Evolutionary conservation across 2,797 vertebrate species (phyloP).

Genomic region (Cirrhinus mrigala): DNA sequence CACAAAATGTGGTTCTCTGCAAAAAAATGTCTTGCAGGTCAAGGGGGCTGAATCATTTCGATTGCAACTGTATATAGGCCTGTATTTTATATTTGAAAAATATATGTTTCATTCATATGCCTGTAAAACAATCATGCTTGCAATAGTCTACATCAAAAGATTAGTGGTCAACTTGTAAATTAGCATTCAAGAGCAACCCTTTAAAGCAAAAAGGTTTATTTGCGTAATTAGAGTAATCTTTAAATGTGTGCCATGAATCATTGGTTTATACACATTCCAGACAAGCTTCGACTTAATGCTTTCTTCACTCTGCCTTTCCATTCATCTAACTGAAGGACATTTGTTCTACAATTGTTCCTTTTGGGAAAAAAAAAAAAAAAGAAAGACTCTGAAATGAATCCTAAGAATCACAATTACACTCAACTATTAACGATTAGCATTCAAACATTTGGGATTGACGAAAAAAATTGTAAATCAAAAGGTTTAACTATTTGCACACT

Average conservation of each 20-base stretch:
- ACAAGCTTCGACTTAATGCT: conserved; percentile 4
- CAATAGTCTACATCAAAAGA: not conserved
- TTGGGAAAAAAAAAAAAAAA: not conserved
- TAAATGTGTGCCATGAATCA: not conserved
- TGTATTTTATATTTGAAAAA: too few species aligned
- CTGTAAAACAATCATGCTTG: not conserved
- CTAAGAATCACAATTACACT: not conserved
- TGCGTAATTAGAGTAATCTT: not conserved
- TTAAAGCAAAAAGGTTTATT: not conserved
- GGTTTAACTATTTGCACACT: not conserved
- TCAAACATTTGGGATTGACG: not conserved
- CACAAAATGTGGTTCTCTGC: too few species aligned
- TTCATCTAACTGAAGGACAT: not conserved
- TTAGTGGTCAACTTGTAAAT: not conserved
- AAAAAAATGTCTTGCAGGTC: too few species aligned
- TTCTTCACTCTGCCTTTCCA: not conserved
- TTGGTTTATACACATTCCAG: not conserved
- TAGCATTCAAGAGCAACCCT: not conserved
- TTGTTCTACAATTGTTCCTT: not conserved
- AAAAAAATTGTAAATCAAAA: not conserved
- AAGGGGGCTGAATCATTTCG: too few species aligned
- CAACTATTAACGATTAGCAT: not conserved
- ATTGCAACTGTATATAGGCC: too few species aligned
- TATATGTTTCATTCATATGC: not conserved
- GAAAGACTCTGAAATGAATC: not conserved